Base-by-base conservation (phyloP, 2,888 invertebrate genomes). In the Portevinia maculata region DNA sequence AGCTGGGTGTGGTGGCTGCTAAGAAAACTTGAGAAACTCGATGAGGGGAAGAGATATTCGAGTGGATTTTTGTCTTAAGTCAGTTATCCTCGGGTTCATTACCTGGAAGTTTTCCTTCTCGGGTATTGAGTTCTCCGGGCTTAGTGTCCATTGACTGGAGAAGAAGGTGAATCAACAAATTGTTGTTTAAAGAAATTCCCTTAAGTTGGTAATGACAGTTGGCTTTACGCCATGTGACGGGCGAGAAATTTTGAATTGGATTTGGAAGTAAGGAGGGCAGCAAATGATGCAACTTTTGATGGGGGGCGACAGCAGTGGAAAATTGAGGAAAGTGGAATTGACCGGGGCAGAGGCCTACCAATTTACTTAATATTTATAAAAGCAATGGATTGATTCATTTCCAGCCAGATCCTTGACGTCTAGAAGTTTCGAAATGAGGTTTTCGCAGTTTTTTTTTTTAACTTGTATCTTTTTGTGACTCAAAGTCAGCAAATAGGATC, bases 11-110 rank as follows among this genome's bases (percentile, higher is more conserved):
- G 30, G n/a, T 13, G 50, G 52, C 5, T 19, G 34, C 46, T 8
- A 28, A 24, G 48, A 52, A 71, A 75, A 64, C 53, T 71, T 75
- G 28, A 53, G 60, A 52, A 57, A 59, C 59, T 41, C 52, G 53
- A 52, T 53, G 69, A 37, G 44, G 71, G 55, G 57, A 50, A 59
- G 62, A 24, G 60, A 19, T 55, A 39, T 60, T 70, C 70, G 65
- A 67, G 83, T 83, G 83, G 83, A 83, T 83, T 83, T 83, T 83
- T 83, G 83, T 78, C 83, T 83, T 83, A 83, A 83, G 83, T 83
- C 76, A 73, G 76, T 83, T 83, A 83, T 83, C 71, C 75, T 78
- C 55, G 83, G 83, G 71, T 83, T 83, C 83, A 83, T 83, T 83
- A 83, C 83, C 83, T 83, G 76, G 50, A 75, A 83, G 65, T 48